phyloP scores from a whole-genome alignment of 2,888 invertebrate genomes.

The Callyntrura sp. region DNA sequence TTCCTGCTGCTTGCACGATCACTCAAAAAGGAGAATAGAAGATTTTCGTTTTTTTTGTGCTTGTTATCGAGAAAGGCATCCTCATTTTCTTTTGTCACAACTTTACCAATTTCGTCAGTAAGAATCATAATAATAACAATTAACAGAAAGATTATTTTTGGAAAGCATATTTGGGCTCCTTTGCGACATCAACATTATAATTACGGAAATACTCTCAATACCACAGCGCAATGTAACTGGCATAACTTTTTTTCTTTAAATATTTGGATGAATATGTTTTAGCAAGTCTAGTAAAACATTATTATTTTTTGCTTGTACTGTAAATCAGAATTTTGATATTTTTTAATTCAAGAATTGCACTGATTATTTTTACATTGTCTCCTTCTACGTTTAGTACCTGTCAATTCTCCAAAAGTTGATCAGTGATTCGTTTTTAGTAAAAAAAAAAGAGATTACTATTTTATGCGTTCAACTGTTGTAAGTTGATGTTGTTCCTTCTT shows the following conservation, averaged over 20 bases:
- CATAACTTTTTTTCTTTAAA: background rate
- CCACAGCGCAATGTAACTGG: constrained; percentile 11
- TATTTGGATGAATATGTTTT: constrained; percentile 23
- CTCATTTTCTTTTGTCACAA: constrained; percentile 38
- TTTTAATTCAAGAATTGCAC: constrained; percentile 45
- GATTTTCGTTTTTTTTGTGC: constrained; percentile 44
- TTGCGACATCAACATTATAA: constrained; percentile 42
- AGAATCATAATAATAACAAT: constrained; percentile 3
- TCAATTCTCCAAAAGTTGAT: background rate
- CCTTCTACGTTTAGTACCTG: background rate
- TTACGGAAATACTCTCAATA: constrained; percentile 19
- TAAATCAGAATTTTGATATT: constrained; percentile 61
- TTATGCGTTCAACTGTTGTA: constrained; percentile 7
- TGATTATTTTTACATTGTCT: constrained; percentile 26
- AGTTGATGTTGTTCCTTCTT: background rate
- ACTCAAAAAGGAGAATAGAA: constrained; percentile 23
- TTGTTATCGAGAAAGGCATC: constrained; percentile 56
- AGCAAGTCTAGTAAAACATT: constrained; percentile 48
- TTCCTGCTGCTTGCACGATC: background rate
- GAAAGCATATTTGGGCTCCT: constrained; percentile 50
- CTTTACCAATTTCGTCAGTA: constrained; percentile 15
- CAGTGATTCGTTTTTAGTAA: background rate
- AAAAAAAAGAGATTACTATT: background rate
- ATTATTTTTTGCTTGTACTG: constrained; percentile 51
- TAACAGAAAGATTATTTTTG: constrained; percentile 34